phyloP scores from a whole-genome alignment of 1,140 invertebrate species.

The Panulirus ornatus region DNA sequence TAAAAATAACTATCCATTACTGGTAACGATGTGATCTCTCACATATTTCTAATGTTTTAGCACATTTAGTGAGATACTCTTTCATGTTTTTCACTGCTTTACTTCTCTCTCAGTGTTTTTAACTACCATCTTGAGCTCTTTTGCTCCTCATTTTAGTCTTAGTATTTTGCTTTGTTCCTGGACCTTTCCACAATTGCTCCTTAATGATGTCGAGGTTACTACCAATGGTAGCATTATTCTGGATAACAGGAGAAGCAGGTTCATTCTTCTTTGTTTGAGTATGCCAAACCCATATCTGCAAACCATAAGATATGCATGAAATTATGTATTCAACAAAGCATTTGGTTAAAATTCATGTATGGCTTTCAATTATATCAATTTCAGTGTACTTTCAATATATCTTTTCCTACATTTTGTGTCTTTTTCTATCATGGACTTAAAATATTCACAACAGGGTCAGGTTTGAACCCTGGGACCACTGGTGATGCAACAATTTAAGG shows the following conservation, averaged over 20 bases:
- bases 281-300: slow-evolving; percentile 91
- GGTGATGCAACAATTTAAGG: no score
- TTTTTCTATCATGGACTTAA: no score
- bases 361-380: no score
- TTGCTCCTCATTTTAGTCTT: not conserved
- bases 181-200: slow-evolving; percentile 35
- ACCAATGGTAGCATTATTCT: slow-evolving; percentile 50
- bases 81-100: not conserved
- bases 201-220: slow-evolving; percentile 54
- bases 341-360: no score
- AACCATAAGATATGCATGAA: slow-evolving; percentile 40
- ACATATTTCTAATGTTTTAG: not conserved
- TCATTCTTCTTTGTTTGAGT: slow-evolving; percentile 90
- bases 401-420: no score
- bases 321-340: not conserved
- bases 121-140: not conserved
- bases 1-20: no score
- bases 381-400: no score
- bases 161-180: not conserved
- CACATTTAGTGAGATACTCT: not conserved
- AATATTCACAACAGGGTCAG: no score
- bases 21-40: no score
- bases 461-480: no score
- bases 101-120: not conserved
- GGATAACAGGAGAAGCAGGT: slow-evolving; percentile 82